phyloP scores from a whole-genome alignment of 2,113 vertebrate species.

The Glaucidium brasilianum region DNA sequence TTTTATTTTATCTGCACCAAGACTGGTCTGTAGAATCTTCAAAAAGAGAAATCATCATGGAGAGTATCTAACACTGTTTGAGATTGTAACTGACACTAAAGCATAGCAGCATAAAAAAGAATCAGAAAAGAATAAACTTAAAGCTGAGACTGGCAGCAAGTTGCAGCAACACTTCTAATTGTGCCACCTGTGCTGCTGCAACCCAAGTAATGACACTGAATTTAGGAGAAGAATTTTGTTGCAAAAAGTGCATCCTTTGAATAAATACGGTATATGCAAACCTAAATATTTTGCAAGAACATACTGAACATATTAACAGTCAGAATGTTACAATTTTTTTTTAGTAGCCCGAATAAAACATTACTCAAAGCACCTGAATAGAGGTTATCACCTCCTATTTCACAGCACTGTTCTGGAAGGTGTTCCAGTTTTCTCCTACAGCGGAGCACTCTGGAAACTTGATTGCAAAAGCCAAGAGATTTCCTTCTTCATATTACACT shows the following conservation, averaged over 20 bases:
- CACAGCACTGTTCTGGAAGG: conserved; percentile 52
- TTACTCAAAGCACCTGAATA: conserved; percentile 50
- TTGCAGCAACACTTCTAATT: conserved; percentile 30
- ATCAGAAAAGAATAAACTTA: conserved; percentile 41
- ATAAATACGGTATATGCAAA: background rate
- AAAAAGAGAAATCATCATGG: conserved; percentile 52
- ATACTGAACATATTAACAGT: background rate
- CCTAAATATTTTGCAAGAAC: background rate
- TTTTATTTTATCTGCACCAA: conserved; percentile 69
- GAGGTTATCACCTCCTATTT: conserved; percentile 52
- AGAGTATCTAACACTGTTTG: conserved; percentile 61
- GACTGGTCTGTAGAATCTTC: conserved; percentile 42
- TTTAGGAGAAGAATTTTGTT: background rate
- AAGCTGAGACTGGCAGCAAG: conserved; percentile 54
- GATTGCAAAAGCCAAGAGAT: conserved; percentile 12
- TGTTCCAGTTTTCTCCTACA: conserved; percentile 44
- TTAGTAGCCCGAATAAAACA: background rate
- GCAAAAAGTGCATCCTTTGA: conserved; percentile 37
- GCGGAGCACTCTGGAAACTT: conserved; percentile 35
- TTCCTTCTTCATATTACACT: conserved; percentile 35
- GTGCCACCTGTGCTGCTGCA: conserved; percentile 47
- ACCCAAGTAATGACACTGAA: conserved; percentile 3
- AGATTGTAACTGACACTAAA: conserved; percentile 41
- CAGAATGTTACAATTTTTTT: conserved; percentile 1
- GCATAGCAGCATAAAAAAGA: conserved; percentile 63